These are phyloP conservation scores for Sebastiscus albofasciatus DNA, from an alignment of 2,797 vertebrate genomes.

Conservation along the genomic window DNA sequence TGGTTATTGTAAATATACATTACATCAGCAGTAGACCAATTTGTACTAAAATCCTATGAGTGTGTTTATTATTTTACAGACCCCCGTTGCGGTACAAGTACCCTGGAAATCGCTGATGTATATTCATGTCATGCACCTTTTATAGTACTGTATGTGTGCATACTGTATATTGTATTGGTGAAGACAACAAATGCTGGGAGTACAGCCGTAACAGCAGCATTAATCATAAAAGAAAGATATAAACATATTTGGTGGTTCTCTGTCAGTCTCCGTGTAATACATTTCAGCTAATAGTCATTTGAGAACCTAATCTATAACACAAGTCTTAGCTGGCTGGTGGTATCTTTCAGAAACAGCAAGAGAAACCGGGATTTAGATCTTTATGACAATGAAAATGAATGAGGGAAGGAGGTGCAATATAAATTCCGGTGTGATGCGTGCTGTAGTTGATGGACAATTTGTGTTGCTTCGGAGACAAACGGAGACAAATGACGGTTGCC, in stretches of 20 bases:
- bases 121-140: neutral
- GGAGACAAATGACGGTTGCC: conserved; percentile 62
- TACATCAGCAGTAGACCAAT: neutral
- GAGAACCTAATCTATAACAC: conserved; percentile 37
- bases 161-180: neutral
- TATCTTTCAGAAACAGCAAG: conserved; percentile 44
- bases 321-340: conserved; percentile 24
- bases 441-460: conserved; percentile 65
- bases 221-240: conserved; percentile 3
- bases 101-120: neutral
- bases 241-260: conserved; percentile 9
- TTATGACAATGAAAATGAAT: conserved; percentile 59
- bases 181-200: neutral
- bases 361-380: conserved; percentile 48
- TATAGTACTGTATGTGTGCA: neutral
- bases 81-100: neutral
- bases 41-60: neutral
- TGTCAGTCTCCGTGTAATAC: conserved; percentile 23
- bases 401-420: conserved; percentile 41
- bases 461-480: conserved; percentile 55
- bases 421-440: conserved; percentile 39
- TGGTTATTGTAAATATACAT: neutral
- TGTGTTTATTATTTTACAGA: neutral
- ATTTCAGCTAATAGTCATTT: conserved; percentile 46
- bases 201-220: neutral